These are phyloP conservation scores for Lepidocyrtoides sp. DNA, from an alignment of 2,888 invertebrate species.

Conservation along the genomic window DNA sequence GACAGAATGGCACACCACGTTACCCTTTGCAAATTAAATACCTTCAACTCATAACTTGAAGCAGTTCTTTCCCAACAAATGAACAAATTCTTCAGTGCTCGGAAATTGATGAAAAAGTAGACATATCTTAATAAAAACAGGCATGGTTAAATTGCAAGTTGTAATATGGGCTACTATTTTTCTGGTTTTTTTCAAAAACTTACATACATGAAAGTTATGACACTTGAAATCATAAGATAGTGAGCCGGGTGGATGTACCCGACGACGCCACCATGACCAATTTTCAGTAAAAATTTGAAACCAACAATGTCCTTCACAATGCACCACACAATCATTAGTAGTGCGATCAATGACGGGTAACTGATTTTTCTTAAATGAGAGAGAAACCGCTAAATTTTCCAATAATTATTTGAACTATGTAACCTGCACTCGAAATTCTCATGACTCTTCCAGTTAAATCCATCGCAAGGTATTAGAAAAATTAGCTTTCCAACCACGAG, in stretches of 20 bases:
- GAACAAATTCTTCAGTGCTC: slow-evolving; percentile 16
- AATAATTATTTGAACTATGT: not conserved
- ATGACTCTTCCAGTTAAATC: slow-evolving; percentile 37
- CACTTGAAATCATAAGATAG: slow-evolving; percentile 48
- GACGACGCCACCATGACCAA: slow-evolving; percentile 52
- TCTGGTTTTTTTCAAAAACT: no score
- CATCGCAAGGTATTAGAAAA: slow-evolving; percentile 54
- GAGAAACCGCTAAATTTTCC: not conserved
- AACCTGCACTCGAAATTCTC: slow-evolving; percentile 36
- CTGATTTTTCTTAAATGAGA: slow-evolving; percentile 42
- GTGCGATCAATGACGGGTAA: not conserved
- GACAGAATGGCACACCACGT: not conserved
- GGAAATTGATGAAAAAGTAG: slow-evolving; percentile 21
- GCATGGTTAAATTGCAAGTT: no score
- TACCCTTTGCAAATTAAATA: not conserved
- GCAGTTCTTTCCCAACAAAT: not conserved
- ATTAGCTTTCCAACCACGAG: slow-evolving; percentile 26
- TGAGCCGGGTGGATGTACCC: slow-evolving; percentile 55
- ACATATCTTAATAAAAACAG: slow-evolving; percentile 15
- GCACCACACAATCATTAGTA: slow-evolving; percentile 39
- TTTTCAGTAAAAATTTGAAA: slow-evolving; percentile 30
- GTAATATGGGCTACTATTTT: no score
- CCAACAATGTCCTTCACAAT: slow-evolving; percentile 51
- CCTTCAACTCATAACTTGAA: not conserved
- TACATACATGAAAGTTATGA: slow-evolving; percentile 62